These are phyloP conservation scores for Melanostigma gelatinosum DNA, from an alignment of 2,113 vertebrate species.

Conservation along the genomic window DNA sequence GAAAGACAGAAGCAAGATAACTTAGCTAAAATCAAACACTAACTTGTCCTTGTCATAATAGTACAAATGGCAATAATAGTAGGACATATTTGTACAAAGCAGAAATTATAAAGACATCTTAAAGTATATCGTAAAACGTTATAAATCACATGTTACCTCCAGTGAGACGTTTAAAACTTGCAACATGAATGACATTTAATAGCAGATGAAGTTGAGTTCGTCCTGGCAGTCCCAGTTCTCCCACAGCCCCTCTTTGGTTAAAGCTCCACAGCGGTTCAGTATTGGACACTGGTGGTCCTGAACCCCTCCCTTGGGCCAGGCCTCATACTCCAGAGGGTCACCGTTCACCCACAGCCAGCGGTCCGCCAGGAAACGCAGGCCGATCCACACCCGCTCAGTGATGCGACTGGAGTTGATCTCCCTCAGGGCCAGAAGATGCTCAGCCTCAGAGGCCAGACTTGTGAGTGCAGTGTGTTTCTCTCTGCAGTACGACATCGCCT, in stretches of 20 bases:
- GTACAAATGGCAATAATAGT: not conserved
- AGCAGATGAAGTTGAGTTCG: conserved; percentile 39
- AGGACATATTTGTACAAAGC: not conserved
- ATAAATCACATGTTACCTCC: not conserved
- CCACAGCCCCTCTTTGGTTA: conserved; percentile 43
- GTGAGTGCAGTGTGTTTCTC: not conserved
- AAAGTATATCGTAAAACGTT: not conserved
- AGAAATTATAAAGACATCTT: not conserved
- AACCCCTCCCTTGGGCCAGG: not conserved
- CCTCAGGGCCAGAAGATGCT: not conserved
- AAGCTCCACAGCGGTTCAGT: conserved; percentile 28
- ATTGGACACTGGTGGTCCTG: conserved; percentile 28
- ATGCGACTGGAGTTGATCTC: not conserved
- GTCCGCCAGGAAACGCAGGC: conserved; percentile 38
- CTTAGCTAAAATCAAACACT: not conserved
- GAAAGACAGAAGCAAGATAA: not conserved
- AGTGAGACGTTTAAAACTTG: not conserved
- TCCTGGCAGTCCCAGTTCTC: conserved; percentile 26
- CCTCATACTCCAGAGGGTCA: not conserved
- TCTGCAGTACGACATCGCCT: conserved; percentile 44
- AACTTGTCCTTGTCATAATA: not conserved
- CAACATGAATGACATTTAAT: conserved; percentile 3
- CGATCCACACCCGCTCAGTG: conserved; percentile 45
- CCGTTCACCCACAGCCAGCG: conserved; percentile 51
- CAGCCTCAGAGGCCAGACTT: conserved; percentile 11